Evolutionary conservation across 2,888 invertebrate species (phyloP), one percentile per base, ranked within the genome.

Genomic region (Prionchulus punctatus): DNA sequence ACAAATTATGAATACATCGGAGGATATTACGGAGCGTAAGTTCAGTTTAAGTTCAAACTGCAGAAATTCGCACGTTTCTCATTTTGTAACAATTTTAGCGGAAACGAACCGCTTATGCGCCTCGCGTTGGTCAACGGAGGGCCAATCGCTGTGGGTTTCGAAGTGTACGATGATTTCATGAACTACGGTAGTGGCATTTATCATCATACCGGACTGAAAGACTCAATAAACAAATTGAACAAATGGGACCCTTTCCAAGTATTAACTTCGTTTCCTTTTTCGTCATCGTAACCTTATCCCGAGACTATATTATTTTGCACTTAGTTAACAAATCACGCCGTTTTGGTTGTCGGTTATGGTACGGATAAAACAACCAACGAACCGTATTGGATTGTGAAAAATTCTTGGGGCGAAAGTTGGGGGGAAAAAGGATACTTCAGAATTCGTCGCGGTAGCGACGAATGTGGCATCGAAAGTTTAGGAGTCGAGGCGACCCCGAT

Each of bases 341-440:
- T 77, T 2, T 63, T 76, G 27, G 59, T 75, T 27, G 76, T 76
- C 18, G 76, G 76, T 1, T 77, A 75, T 61, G 76, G 76, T 1
- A 65, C 60, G 1, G 73, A 75, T 30, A 52, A 63, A 27, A 59
- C 55, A 15, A 63, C 64, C 2, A 70, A 70, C 7, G 64, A 67
- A 43, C 67, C 70, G 47, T 75, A 65, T 60, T 74, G 75, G 71
- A 69, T 67, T 23, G 70, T 73, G 2, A 72, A 72, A 62, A 74
- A 73, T 62, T 72, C 71, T 56, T 74, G 69, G 69, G 66, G 67
- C 2, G 52, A 51, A 0, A 30, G 28, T 1, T 69, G 67, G 68
- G 69, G 69, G 1, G 67, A 69, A 57, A 48, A 61, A 1, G 69
- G 69, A 1, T 69, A 61, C 57, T 67, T 68, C 61, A 58, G 63